Percentiles rank a stretch among this genome's conserved stretches.
These are phyloP conservation scores for Amphiduros pacificus DNA, from an alignment of 2,888 invertebrate genomes.

Conservation along the genomic window DNA sequence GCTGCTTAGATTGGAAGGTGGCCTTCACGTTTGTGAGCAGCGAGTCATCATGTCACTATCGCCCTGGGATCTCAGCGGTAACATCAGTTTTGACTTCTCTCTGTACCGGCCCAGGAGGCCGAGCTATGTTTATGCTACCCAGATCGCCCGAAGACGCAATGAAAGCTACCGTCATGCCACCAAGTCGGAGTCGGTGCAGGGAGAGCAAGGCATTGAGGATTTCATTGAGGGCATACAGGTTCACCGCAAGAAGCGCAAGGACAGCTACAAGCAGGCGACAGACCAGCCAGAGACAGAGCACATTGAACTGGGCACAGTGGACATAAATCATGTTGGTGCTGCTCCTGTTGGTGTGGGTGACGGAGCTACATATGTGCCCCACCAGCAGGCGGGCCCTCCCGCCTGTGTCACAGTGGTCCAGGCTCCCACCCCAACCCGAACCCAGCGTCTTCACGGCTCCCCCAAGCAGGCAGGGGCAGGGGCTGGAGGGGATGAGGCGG, in stretches of 20 bases:
- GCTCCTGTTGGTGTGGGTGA: too few relatives aligned
- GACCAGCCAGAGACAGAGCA: constrained; percentile 17
- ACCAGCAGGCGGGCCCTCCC: neutral
- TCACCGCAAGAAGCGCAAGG: constrained; percentile 41
- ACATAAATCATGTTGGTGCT: constrained; percentile 8
- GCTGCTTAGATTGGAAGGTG: too few relatives aligned
- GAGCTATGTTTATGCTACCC: constrained; percentile 57
- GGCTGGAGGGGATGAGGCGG: neutral
- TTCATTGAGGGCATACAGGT: constrained; percentile 47
- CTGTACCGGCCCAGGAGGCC: constrained; percentile 54
- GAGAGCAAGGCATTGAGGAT: constrained; percentile 30
- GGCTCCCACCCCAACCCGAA: neutral
- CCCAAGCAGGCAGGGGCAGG: neutral
- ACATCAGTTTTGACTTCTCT: constrained; percentile 54
- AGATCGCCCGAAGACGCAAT: constrained; percentile 43
- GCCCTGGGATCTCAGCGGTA: constrained; percentile 53
- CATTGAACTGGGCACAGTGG: constrained; percentile 21
- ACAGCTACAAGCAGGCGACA: constrained; percentile 48
- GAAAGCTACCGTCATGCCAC: constrained; percentile 56
- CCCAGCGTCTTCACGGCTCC: neutral
- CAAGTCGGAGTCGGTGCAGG: constrained; percentile 26
- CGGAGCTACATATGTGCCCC: too few relatives aligned
- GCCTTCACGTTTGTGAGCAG: too few relatives aligned
- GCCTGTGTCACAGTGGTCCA: neutral
- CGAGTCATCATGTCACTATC: constrained; percentile 42